Evolutionary conservation across 2,888 invertebrate species (phyloP).

Genomic region (Elegia similella): DNA sequence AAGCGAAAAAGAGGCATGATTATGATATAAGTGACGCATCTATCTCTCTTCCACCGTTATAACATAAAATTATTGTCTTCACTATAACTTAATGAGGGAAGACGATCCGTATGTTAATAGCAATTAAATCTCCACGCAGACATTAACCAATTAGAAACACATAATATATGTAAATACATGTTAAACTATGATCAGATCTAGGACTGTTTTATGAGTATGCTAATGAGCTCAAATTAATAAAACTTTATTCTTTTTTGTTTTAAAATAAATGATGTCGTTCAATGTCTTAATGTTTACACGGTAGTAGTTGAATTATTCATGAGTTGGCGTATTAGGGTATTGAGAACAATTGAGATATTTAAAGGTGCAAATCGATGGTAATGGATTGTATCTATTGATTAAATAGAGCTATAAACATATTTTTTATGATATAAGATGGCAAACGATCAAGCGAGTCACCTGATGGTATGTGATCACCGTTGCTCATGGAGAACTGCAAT

Average conservation of each 20-base stretch:
- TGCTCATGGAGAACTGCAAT: too few species aligned
- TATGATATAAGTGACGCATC: too few species aligned
- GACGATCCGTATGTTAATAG: background rate
- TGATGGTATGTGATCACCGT: too few species aligned
- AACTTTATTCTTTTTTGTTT: background rate
- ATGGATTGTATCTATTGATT: conserved; percentile 14
- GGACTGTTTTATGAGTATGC: conserved; percentile 3
- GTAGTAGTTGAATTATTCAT: conserved; percentile 9
- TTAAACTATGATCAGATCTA: background rate
- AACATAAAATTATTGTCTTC: too few species aligned
- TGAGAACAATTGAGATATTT: conserved; percentile 22
- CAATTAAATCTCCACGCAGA: background rate
- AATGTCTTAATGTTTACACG: conserved; percentile 17
- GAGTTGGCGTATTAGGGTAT: background rate
- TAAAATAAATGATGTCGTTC: background rate
- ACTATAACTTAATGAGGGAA: background rate
- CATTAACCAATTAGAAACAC: conserved; percentile 10
- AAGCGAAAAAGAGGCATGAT: too few species aligned
- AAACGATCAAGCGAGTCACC: too few species aligned
- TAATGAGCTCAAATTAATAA: conserved; percentile 13
- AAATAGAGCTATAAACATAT: background rate
- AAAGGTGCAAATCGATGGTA: conserved; percentile 14
- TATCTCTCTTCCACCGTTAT: too few species aligned
- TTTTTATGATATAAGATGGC: too few species aligned
- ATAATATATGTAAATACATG: conserved; percentile 8